phyloP scores from a whole-genome alignment of 2,797 vertebrate species.

The Novumbra hubbsi region DNA sequence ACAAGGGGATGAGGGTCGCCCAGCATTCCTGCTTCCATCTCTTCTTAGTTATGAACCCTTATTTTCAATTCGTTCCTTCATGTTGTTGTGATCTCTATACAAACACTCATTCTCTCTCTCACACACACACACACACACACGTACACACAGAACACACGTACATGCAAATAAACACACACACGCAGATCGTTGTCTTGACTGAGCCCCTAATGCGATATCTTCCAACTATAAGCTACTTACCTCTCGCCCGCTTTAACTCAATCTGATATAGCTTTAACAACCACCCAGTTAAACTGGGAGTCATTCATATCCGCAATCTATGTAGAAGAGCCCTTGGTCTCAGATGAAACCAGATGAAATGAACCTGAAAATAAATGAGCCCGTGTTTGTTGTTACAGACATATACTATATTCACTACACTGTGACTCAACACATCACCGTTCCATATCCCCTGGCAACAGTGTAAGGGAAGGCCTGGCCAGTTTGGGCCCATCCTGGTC shows the following conservation, averaged over 20 bases:
- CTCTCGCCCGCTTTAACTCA: conserved; percentile 50
- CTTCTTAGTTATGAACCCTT: not conserved
- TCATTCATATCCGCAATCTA: conserved; percentile 37
- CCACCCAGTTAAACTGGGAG: conserved; percentile 49
- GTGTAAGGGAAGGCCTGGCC: not conserved
- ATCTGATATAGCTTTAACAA: conserved; percentile 68
- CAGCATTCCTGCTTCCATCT: not conserved
- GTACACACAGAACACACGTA: not conserved
- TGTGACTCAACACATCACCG: conserved; percentile 41
- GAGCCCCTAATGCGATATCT: conserved; percentile 44
- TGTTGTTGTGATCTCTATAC: not conserved
- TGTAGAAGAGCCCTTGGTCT: not conserved
- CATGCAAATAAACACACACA: not conserved
- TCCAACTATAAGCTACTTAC: conserved; percentile 54
- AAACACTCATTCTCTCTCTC: conserved; percentile 9
- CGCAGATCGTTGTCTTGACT: conserved; percentile 12
- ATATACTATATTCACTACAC: conserved; percentile 19
- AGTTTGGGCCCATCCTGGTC: conserved; percentile 24
- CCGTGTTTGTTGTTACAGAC: not conserved
- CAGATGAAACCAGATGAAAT: no score
- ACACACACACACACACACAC: conserved; percentile 17
- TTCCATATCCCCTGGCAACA: conserved; percentile 37
- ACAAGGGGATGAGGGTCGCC: not conserved
- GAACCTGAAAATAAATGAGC: no score
- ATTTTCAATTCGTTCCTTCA: not conserved